Evolutionary conservation across 2,113 vertebrate genomes (phyloP).

Genomic region (Alexandromys fortis): DNA sequence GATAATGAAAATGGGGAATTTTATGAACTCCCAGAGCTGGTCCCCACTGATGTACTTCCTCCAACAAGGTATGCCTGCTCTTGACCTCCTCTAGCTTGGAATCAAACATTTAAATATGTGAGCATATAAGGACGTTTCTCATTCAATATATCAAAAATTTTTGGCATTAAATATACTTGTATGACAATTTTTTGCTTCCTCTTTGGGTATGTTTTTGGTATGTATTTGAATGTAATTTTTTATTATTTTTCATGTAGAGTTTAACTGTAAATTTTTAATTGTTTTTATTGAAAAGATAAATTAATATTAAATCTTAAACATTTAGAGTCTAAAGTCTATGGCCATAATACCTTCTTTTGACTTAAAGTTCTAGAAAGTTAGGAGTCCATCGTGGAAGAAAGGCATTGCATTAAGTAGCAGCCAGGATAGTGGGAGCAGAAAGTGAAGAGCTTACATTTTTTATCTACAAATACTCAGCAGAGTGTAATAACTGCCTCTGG

Average conservation of each 20-base stretch:
- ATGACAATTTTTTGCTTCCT: neutral
- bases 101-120: neutral
- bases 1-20: neutral
- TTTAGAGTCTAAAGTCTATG: accelerated
- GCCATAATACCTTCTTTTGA: neutral
- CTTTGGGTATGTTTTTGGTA: neutral
- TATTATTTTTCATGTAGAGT: neutral
- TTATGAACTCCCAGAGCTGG: neutral
- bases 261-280: neutral
- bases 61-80: too few species aligned
- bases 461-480: neutral
- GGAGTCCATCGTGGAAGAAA: too few species aligned
- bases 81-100: neutral
- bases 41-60: neutral
- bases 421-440: neutral
- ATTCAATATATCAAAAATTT: neutral
- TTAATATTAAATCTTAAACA: neutral
- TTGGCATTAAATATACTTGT: neutral
- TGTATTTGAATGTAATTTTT: neutral
- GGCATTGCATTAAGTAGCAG: too few species aligned
- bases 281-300: neutral
- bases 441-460: neutral
- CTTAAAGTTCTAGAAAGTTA: too few species aligned
- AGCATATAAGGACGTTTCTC: neutral
- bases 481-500: neutral